Base-by-base conservation (phyloP, 2,888 invertebrate genomes). In the Salticus scenicus region DNA sequence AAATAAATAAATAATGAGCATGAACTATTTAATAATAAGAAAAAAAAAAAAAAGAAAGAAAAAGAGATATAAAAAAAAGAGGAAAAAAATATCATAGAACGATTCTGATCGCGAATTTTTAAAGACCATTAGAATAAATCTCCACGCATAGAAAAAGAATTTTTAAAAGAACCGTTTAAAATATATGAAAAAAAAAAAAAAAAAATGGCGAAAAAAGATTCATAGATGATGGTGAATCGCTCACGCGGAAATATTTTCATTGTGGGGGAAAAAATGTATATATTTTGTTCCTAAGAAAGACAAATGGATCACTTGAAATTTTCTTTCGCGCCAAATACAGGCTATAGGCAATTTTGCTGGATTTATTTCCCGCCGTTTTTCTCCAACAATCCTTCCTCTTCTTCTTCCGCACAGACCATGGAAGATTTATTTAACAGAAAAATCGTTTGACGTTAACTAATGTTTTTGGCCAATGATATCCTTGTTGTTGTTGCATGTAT, bases 81-180 rank as follows among this genome's bases (percentile, higher is more conserved):
- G 37, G 37, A 10, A 10, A 10, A 37, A 10, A 37, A 10, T 7
- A 37, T 37, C 24, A 5, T 14, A 1, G 47, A 66, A 66, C 66
- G 66, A 66, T 64, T 37, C 12, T 27, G 14, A 31, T 37, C 31
- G 47, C 72, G 75, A 82, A 75, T 27, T 81, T 82, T 31, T 57
- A 30, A 74, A 75, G 75, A 82, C 82, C 82, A 82, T 82, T 82
- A 82, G 82, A 82, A 82, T 82, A 76, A 82, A 82, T 82, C 82
- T 82, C 47, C 41, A 30, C 37, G 42, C 24, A 24, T 5, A 27
- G 71, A 47, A 47, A 14, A 57, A 57, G 24, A 57, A 57, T 24
- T 17, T 24, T 17, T 5, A 20, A 57, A 24, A 24, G 24, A 57
- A n/a, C 24, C 57, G 57, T 24, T 57, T 57, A 1, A 24, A 57